Evolutionary conservation across 1,140 invertebrate genomes (phyloP), one percentile per base, ranked within the genome.

Genomic region (Mercenaria mercenaria): DNA sequence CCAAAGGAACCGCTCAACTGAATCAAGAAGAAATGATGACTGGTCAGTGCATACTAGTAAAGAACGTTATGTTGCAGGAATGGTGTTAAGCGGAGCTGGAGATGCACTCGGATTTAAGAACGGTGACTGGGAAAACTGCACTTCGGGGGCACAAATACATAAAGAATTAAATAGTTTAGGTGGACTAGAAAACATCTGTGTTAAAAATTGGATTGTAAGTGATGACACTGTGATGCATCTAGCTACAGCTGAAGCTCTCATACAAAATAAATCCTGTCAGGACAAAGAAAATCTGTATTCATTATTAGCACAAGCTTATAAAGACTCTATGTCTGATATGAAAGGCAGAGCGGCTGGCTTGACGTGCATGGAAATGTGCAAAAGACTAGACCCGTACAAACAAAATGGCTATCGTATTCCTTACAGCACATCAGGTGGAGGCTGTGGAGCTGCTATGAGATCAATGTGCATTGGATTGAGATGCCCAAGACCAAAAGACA

Each of bases 361-460:
- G 15, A 90, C 88, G 23, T 84, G 67, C 59, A 37, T 26, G 52
- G 37, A 0, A 0, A 29, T 52, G 47, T 34, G 18, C 41, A 39
- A 67, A 52, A 50, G 52, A 26, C 37, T 91, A 64, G 77, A 61
- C n/a, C 90, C 87, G 26, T 0, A 15, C 15, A 37, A 1, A 50
- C 1, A 11, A 10, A 61, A 72, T 37, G 91, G 89, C 0, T 92
- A 91, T 50, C 23, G 64, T 23, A 91, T 91, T 43, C 82, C 82
- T 15, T 92, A 89, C 47, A 88, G 85, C 79, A 6, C 43, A 64
- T 41, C 95, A 32, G 95, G 94, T 69, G 94, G 93, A 72, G 95
- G 95, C 8, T 96, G 95, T 93, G 95, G 95, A 26, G 95, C 93
- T 77, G 95, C 95, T 0, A 96, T 96, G 95, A 93, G 95, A 86